These are phyloP conservation scores for Hypothenemus hampei DNA, from an alignment of 1,140 invertebrate species.

Conservation along the genomic window DNA sequence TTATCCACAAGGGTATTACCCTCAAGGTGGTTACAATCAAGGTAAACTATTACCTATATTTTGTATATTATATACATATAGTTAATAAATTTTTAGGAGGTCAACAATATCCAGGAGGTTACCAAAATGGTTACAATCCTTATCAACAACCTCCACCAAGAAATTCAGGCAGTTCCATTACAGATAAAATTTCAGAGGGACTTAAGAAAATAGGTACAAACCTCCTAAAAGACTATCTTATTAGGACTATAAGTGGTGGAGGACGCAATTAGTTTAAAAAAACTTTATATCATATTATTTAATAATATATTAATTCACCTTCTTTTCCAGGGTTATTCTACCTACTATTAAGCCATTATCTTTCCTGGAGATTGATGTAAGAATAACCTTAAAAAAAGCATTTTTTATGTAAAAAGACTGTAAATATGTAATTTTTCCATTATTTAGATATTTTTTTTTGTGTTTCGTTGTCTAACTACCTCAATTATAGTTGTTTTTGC, in stretches of 20 bases:
- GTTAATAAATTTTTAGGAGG: conserved; percentile 15
- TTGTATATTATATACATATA: too few species aligned
- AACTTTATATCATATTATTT: neutral
- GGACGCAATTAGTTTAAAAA: conserved; percentile 1
- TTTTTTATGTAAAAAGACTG: conserved; percentile 4
- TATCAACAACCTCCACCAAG: conserved; percentile 22
- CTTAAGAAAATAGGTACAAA: conserved; percentile 30
- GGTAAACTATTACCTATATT: neutral
- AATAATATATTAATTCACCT: conserved; percentile 3
- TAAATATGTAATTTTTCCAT: neutral
- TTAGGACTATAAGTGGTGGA: conserved; percentile 15
- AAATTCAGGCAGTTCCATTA: conserved; percentile 17
- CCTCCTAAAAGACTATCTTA: conserved; percentile 29
- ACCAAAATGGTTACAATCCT: conserved; percentile 16
- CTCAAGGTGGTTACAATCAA: conserved; percentile 16
- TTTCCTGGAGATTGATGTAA: conserved; percentile 28
- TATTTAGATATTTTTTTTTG: neutral
- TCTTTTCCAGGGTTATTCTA: conserved; percentile 35
- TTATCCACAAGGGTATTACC: conserved; percentile 15
- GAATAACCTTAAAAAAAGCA: conserved; percentile 16
- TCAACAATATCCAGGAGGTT: conserved; percentile 24
- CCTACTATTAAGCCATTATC: conserved; percentile 24
- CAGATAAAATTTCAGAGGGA: conserved; percentile 23
- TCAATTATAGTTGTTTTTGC: conserved; percentile 6
- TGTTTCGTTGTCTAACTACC: too few species aligned